These are phyloP conservation scores for Meteorus colon DNA, from an alignment of 2,888 invertebrate genomes.

Conservation along the genomic window DNA sequence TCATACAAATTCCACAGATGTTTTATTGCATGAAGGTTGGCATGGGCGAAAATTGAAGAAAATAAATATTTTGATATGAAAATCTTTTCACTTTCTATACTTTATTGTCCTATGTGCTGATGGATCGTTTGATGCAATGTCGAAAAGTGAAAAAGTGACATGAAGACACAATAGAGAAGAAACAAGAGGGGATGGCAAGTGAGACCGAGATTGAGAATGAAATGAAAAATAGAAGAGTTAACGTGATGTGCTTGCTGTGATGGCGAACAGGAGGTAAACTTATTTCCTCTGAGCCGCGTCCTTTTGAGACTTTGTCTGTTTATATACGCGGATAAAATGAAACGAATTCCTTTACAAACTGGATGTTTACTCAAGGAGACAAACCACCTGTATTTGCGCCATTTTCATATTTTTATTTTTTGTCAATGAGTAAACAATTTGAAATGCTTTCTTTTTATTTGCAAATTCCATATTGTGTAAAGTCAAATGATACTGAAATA, in stretches of 20 bases:
- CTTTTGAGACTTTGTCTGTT: constrained; percentile 34
- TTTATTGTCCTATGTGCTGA: constrained; percentile 13
- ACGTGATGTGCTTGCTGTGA: background rate
- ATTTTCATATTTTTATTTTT: constrained; percentile 8
- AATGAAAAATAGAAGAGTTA: background rate
- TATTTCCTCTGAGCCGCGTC: constrained; percentile 32
- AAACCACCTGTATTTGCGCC: background rate
- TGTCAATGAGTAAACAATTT: background rate
- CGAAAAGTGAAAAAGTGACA: constrained; percentile 12
- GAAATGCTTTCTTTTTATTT: background rate
- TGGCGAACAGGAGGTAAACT: constrained; percentile 26
- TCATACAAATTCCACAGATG: constrained; percentile 35
- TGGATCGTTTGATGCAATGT: constrained; percentile 34
- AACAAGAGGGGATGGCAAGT: constrained; percentile 1
- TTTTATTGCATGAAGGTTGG: constrained; percentile 21
- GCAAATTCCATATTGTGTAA: no score
- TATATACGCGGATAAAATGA: background rate
- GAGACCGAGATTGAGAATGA: background rate
- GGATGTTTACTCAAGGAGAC: constrained; percentile 18
- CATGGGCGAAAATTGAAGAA: background rate
- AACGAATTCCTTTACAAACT: constrained; percentile 26
- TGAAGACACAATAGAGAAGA: background rate
- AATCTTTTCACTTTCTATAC: background rate
- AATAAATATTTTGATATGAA: background rate
- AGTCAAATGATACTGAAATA: no score